These are phyloP conservation scores for Malurus elegans DNA, from an alignment of 2,113 vertebrate species.

Conservation along the genomic window DNA sequence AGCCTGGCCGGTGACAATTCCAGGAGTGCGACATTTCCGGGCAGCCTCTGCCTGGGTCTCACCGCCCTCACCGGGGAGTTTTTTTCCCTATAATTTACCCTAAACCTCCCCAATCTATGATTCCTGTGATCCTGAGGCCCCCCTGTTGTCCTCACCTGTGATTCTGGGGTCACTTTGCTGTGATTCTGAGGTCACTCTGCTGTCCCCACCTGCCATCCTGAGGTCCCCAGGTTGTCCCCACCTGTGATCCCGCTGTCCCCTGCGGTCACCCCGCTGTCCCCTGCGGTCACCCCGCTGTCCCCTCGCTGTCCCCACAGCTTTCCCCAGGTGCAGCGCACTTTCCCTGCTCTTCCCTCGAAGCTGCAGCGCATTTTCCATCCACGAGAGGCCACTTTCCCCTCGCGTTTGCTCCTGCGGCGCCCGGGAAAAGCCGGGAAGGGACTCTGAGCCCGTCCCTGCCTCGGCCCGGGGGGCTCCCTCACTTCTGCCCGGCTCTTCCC, in stretches of 20 bases:
- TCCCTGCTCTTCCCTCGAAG: fast-evolving
- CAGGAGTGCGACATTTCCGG: neutral
- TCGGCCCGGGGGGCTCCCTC: neutral
- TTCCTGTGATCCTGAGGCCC: neutral
- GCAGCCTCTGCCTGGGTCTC: neutral
- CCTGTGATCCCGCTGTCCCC: no score
- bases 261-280: no score
- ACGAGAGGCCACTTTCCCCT: constrained; percentile 1
- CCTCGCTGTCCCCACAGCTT: no score
- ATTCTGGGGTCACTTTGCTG: no score
- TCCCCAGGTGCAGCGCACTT: neutral
- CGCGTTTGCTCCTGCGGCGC: neutral
- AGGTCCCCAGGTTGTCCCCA: no score
- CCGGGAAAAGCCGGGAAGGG: neutral
- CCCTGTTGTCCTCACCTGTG: neutral
- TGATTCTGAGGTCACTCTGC: no score
- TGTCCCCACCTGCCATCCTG: no score
- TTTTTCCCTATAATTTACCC: neutral
- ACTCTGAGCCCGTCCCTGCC: neutral
- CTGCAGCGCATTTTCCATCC: neutral
- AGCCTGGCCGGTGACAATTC: neutral
- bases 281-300: no score
- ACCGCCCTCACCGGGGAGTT: neutral
- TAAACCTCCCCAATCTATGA: no score
- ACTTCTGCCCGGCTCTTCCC: neutral